A percentile compares a stretch with the other conserved stretches of the same genome.
Conservation (phyloP, 2,113 vertebrate species). For the Ochotona princeps region DNA sequence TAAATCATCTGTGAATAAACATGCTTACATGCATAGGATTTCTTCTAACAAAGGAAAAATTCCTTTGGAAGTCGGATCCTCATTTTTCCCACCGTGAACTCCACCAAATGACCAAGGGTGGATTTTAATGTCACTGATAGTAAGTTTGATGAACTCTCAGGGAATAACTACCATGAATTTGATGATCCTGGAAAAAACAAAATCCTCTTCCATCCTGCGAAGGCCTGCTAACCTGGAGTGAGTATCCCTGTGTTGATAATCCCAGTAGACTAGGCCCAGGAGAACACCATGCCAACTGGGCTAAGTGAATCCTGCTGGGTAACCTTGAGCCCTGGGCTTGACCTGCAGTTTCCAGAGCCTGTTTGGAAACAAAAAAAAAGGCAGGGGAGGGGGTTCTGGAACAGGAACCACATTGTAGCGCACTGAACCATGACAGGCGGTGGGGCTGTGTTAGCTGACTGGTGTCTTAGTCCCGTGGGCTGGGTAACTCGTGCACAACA, state of each 20-base stretch:
- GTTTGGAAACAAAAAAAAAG: not conserved
- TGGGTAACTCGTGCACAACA: not conserved
- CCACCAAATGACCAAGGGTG: not conserved
- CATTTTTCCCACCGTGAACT: not conserved
- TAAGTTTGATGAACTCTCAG: not conserved
- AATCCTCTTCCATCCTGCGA: not conserved
- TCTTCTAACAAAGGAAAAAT: not conserved
- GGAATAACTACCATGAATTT: conserved; percentile 15
- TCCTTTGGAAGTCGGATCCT: not conserved
- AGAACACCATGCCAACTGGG: not conserved
- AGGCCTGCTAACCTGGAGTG: not conserved
- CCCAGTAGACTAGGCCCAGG: not conserved
- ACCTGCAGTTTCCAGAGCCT: not conserved
- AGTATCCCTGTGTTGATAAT: not conserved
- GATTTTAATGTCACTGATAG: not conserved
- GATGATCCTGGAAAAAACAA: conserved; percentile 40
- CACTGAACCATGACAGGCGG: not conserved
- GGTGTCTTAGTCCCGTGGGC: no score
- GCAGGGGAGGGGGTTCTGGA: not conserved
- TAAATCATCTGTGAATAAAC: not conserved
- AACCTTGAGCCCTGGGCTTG: no score
- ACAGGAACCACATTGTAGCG: not conserved
- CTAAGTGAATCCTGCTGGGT: not conserved
- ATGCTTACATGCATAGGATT: not conserved
- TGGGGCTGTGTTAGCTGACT: not conserved